A percentile compares a stretch with the other conserved stretches of the same genome.
Evolutionary conservation across 2,888 invertebrate genomes (phyloP).

Genomic region (Ichneumoninae sp.): DNA sequence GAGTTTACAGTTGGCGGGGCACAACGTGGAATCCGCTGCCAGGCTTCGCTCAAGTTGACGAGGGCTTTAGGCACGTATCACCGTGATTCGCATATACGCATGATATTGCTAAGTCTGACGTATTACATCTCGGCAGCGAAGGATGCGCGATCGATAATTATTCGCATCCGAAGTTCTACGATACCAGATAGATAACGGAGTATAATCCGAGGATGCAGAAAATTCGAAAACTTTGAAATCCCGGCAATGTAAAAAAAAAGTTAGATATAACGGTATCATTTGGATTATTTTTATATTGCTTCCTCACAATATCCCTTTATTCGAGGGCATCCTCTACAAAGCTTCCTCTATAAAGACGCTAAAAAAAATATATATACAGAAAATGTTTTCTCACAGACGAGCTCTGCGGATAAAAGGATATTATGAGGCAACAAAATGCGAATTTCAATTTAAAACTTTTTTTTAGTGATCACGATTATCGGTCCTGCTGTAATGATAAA

Average conservation of each 20-base stretch:
- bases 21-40: constrained; percentile 25
- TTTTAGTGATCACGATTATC: not conserved
- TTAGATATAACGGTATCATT: no score
- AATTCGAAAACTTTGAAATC: not conserved
- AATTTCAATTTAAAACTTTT: not conserved
- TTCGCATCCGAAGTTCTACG: not conserved
- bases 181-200: not conserved
- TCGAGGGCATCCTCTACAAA: no score
- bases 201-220: not conserved
- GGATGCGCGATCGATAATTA: not conserved
- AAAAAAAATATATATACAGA: no score
- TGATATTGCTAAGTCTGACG: constrained; percentile 75
- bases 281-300: no score
- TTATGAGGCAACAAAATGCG: no score
- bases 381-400: no score
- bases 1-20: constrained; percentile 73
- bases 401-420: no score
- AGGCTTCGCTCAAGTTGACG: constrained; percentile 54
- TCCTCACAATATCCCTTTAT: no score
- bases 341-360: no score
- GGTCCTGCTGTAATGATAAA: not conserved
- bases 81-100: constrained; percentile 60
- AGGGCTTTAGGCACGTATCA: constrained; percentile 76
- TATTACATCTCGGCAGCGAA: constrained; percentile 66
- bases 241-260: not conserved